A percentile compares a stretch with the other conserved stretches of the same genome.
Conservation (phyloP, 2,113 vertebrate species). For the Mobula birostris region DNA sequence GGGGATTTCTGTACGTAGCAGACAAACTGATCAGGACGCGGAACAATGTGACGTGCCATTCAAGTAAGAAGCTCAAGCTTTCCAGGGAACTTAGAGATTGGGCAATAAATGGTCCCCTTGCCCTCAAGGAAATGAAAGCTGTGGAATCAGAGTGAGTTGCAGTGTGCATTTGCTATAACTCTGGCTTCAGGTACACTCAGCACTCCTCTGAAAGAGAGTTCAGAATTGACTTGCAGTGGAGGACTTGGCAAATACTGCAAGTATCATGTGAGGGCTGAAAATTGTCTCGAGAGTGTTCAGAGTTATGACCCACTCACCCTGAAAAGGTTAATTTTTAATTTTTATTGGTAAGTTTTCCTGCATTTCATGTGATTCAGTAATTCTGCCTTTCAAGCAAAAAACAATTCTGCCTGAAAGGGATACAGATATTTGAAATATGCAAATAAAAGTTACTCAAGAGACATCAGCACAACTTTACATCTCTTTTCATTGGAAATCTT, state of each 20-base stretch:
- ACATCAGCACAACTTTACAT: not conserved
- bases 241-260: not conserved
- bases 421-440: slow-evolving; percentile 2
- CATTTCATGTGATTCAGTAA: not conserved
- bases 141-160: not conserved
- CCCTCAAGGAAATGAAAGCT: not conserved
- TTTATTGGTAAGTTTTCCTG: not conserved
- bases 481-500: slow-evolving; percentile 1
- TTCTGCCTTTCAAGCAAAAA: not conserved
- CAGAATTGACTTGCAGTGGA: not conserved
- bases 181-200: not conserved
- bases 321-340: not conserved
- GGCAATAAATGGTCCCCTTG: not conserved
- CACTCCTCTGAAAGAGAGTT: not conserved
- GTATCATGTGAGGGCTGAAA: not conserved
- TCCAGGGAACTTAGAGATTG: not conserved
- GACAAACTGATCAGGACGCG: not conserved
- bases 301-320: not conserved
- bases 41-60: not conserved
- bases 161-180: not conserved
- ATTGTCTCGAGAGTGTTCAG: not conserved
- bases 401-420: not conserved
- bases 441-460: not conserved
- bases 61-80: not conserved
- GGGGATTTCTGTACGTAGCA: not conserved